Percentiles rank a stretch among this genome's conserved stretches.
These are phyloP conservation scores for Meghimatium bilineatum DNA, from an alignment of 2,888 invertebrate genomes.

Conservation along the genomic window DNA sequence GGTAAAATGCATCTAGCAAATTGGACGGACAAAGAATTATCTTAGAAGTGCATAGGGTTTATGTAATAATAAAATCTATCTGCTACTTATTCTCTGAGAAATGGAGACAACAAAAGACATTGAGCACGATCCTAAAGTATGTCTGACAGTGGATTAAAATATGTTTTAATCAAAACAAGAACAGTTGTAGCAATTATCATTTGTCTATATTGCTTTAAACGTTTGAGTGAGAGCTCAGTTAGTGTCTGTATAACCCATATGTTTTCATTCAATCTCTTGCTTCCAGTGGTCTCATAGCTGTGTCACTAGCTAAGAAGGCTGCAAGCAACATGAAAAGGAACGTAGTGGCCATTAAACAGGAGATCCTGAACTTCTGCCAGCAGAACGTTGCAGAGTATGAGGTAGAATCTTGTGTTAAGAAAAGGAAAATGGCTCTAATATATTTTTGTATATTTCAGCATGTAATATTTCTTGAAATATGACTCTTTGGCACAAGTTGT, in stretches of 20 bases:
- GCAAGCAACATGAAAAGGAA: slow-evolving; percentile 79
- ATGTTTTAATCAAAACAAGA: too few species aligned
- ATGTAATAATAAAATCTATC: too few species aligned
- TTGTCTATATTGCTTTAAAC: too few species aligned
- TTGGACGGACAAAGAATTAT: too few species aligned
- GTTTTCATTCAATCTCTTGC: slow-evolving; percentile 10
- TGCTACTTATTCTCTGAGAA: too few species aligned
- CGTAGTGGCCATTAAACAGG: slow-evolving; percentile 74
- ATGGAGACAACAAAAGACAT: too few species aligned
- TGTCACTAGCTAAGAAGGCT: slow-evolving; percentile 75
- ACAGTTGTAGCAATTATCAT: too few species aligned
- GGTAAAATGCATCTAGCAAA: too few species aligned
- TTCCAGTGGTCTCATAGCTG: slow-evolving; percentile 59
- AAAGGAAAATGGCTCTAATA: not conserved
- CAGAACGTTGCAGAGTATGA: slow-evolving; percentile 73
- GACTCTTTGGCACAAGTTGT: not conserved
- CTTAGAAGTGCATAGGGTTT: too few species aligned
- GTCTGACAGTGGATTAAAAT: too few species aligned
- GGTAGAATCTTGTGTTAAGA: slow-evolving; percentile 58
- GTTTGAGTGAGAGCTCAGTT: not conserved
- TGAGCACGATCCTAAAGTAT: too few species aligned
- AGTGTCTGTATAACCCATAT: not conserved
- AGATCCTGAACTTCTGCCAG: slow-evolving; percentile 73
- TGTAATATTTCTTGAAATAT: not conserved
- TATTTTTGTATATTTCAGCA: not conserved